Base-by-base conservation (phyloP, 2,888 invertebrate species). In the Euzophera pinguis region DNA sequence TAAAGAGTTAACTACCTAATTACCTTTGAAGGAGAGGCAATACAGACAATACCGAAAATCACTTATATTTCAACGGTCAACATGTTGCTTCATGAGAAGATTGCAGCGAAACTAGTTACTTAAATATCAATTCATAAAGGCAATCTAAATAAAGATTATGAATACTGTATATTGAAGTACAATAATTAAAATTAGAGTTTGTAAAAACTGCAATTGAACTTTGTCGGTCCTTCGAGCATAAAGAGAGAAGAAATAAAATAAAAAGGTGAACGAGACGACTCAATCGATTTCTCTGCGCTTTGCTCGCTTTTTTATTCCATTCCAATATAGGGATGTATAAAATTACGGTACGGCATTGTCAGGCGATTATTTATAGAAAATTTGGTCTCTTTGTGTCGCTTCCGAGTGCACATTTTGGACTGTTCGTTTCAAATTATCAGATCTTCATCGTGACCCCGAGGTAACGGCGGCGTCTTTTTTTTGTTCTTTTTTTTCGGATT, bases 311-410 rank as follows among this genome's bases (percentile, higher is more conserved):
- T 87, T 89, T 85, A 83, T 78, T 78, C 71, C 77, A 84, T 86
- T 84, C 83, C 83, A 78, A 85, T 82, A 82, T 74, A 81, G 80
- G 84, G 84, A 81, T 80, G 85, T 84, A 86, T 87, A 82, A 87
- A 87, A 85, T 87, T 86, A 86, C 88, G 72, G 68, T 67, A 69
- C 70, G 67, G 77, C 76, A 84, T 88, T 88, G 88, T 89, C 73
- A 81, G 73, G 73, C 83, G 86, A 87, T 87, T 88, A 89, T 88
- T 89, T 88, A 86, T 89, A 88, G 85, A 88, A 85, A 86, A 86
- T 84, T 88, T 82, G 77, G 81, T 70, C 73, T 76, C 84, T 85
- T 89, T 88, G 86, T 88, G 76, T 73, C 71, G 76, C 76, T 80
- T 81, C 79, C 76, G 80, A 81, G 73, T 70, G 77, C 69, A 77